Percentiles rank a stretch among this genome's conserved stretches.
phyloP scores from a whole-genome alignment of 2,797 vertebrate genomes.

The Anabas testudineus region DNA sequence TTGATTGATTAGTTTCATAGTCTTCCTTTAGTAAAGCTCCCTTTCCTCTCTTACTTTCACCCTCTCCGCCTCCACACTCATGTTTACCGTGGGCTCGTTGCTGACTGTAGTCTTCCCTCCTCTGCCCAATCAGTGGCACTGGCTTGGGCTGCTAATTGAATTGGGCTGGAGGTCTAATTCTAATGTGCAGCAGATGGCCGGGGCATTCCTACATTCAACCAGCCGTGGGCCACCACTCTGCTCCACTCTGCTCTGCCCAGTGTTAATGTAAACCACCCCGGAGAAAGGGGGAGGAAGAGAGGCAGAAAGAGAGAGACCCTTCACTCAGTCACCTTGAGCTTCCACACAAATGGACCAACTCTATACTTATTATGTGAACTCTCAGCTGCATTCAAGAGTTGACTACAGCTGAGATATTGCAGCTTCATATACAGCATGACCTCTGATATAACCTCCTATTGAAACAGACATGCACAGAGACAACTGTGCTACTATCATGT shows the following conservation, averaged over 20 bases:
- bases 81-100: slow-evolving; percentile 51
- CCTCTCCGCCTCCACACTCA: slow-evolving; percentile 1
- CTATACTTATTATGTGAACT: not conserved
- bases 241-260: slow-evolving; percentile 54
- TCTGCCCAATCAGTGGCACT: slow-evolving; percentile 78
- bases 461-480: slow-evolving; percentile 6
- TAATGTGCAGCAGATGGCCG: slow-evolving; percentile 87
- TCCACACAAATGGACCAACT: slow-evolving; percentile 30
- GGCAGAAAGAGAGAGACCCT: slow-evolving; percentile 22
- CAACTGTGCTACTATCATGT: no score
- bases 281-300: slow-evolving; percentile 26
- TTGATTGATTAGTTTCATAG: slow-evolving; percentile 13
- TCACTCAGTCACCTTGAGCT: slow-evolving; percentile 58
- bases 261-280: slow-evolving; percentile 60
- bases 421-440: not conserved
- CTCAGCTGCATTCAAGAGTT: not conserved
- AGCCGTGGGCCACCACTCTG: slow-evolving; percentile 59
- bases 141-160: slow-evolving; percentile 83
- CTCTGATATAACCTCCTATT: slow-evolving; percentile 12
- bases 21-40: slow-evolving; percentile 2
- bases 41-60: not conserved
- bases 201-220: slow-evolving; percentile 74
- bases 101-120: slow-evolving; percentile 48
- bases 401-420: slow-evolving; percentile 1
- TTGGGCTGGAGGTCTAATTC: slow-evolving; percentile 84